Percentiles rank a stretch among this genome's conserved stretches.
These are phyloP conservation scores for Anoncus sp. DNA, from an alignment of 2,888 invertebrate genomes.

Conservation along the genomic window DNA sequence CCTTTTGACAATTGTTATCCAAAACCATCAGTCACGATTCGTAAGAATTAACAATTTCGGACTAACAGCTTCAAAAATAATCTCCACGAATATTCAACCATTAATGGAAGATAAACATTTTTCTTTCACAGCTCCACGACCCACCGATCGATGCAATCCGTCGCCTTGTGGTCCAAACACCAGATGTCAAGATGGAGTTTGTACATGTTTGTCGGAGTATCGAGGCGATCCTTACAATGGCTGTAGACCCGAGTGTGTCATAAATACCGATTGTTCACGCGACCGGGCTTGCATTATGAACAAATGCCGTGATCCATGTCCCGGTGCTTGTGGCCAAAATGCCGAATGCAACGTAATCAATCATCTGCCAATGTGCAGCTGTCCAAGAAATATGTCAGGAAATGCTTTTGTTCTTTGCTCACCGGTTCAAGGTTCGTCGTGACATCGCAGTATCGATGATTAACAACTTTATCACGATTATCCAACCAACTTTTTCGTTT, in stretches of 20 bases:
- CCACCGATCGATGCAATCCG: constrained; percentile 89
- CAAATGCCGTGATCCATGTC: constrained; percentile 91
- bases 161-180: constrained; percentile 89
- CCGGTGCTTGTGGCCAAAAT: constrained; percentile 87
- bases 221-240: constrained; percentile 90
- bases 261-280: constrained; percentile 88
- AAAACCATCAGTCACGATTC: constrained; percentile 72
- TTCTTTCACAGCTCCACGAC: constrained; percentile 15
- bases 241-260: constrained; percentile 92
- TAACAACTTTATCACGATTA: neutral
- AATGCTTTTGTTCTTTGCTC: constrained; percentile 89
- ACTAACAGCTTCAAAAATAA: too few relatives aligned
- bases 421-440: constrained; percentile 17
- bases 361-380: constrained; percentile 88
- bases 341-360: constrained; percentile 85
- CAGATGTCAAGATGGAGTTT: constrained; percentile 87
- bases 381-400: constrained; percentile 87
- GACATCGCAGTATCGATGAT: constrained; percentile 84
- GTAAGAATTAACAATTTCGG: constrained; percentile 75
- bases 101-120: too few relatives aligned
- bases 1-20: constrained; percentile 84
- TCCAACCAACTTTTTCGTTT: neutral
- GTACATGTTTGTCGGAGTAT: constrained; percentile 89
- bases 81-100: too few relatives aligned
- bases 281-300: constrained; percentile 89